These are phyloP conservation scores for Pseudorasbora parva DNA, from an alignment of 2,113 vertebrate genomes.

Conservation along the genomic window DNA sequence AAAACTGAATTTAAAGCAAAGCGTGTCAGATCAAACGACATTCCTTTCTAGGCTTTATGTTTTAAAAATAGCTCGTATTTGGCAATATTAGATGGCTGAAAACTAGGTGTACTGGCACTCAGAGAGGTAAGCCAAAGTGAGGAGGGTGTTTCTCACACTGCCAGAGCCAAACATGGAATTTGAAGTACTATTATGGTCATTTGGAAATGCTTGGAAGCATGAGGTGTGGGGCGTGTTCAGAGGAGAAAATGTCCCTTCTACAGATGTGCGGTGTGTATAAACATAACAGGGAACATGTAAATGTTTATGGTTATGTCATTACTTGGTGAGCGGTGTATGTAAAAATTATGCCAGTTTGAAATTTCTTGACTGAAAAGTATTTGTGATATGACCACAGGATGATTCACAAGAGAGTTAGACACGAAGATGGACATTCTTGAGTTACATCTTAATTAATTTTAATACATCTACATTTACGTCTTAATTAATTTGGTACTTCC, in stretches of 20 bases:
- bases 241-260: not conserved
- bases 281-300: not conserved
- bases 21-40: constrained; percentile 10
- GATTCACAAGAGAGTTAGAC: not conserved
- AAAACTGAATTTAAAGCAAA: constrained; percentile 27
- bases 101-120: constrained; percentile 38
- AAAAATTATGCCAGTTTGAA: not conserved
- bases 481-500: not conserved
- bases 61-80: constrained; percentile 22
- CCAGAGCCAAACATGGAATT: constrained; percentile 14
- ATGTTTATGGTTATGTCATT: not conserved
- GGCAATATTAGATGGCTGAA: constrained; percentile 26
- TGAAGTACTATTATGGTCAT: constrained; percentile 20
- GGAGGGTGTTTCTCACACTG: constrained; percentile 2
- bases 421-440: not conserved
- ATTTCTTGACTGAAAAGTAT: not conserved
- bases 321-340: not conserved
- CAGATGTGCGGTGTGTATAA: constrained; percentile 33
- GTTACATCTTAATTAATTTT: not conserved
- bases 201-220: constrained; percentile 25
- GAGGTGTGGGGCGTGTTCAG: not conserved
- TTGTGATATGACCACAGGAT: not conserved
- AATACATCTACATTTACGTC: too few relatives aligned
- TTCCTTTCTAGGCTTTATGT: constrained; percentile 21
- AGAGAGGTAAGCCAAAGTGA: not conserved